Conservation (phyloP, 2,113 vertebrate genomes). For the Shinisaurus crocodilurus region DNA sequence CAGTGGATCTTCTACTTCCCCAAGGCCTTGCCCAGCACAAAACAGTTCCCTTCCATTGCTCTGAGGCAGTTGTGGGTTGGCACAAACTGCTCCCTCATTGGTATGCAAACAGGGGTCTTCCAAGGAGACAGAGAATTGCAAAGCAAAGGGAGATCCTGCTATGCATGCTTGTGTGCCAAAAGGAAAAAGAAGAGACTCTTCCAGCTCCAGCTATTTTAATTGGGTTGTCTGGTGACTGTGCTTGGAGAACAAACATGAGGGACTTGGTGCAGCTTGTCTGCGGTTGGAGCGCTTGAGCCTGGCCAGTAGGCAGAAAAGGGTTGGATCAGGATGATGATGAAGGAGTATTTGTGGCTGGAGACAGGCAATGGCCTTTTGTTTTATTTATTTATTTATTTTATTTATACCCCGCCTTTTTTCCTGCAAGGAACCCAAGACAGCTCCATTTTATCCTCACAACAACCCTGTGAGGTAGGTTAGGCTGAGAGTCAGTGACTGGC, state of each 20-base stretch:
- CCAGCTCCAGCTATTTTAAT: conserved; percentile 40
- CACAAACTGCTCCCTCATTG: conserved; percentile 10
- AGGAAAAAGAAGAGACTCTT: conserved; percentile 17
- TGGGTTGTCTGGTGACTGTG: conserved; percentile 31
- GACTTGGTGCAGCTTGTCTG: not conserved
- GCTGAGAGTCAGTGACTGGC: too few relatives aligned
- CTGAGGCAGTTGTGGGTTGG: not conserved
- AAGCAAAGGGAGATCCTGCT: conserved; percentile 38
- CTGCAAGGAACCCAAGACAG: too few relatives aligned
- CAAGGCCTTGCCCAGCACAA: not conserved
- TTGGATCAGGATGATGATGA: too few relatives aligned
- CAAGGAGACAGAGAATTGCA: conserved; percentile 18
- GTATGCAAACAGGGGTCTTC: conserved; percentile 23
- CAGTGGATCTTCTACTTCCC: not conserved
- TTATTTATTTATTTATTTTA: too few relatives aligned
- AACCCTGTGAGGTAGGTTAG: too few relatives aligned
- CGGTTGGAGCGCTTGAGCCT: conserved; percentile 7
- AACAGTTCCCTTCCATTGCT: not conserved
- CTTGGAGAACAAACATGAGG: conserved; percentile 32
- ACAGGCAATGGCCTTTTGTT: not conserved
- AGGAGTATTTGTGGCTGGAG: not conserved
- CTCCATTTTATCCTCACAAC: too few relatives aligned
- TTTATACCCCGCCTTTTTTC: too few relatives aligned
- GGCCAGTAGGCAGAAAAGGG: not conserved
- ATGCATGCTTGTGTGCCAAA: conserved; percentile 24